Evolutionary conservation across 1,140 invertebrate species (phyloP).

Genomic region (Physella acuta): DNA sequence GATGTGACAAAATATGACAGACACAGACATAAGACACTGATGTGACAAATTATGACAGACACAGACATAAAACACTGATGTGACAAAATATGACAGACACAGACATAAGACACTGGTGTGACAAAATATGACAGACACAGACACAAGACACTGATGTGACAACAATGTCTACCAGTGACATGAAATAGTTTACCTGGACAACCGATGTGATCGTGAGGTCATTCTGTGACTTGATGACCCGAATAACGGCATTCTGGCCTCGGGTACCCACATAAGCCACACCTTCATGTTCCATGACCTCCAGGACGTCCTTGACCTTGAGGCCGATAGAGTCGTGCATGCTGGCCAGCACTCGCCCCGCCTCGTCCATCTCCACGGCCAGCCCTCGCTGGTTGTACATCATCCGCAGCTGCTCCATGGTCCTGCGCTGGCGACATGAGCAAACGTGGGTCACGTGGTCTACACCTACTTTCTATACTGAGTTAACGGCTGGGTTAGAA

Average conservation of each 20-base stretch:
- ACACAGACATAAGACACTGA: too few species aligned
- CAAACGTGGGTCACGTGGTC: too few species aligned
- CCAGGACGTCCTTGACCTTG: constrained; percentile 50
- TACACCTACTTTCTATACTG: too few species aligned
- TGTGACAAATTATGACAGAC: too few species aligned
- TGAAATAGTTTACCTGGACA: not conserved
- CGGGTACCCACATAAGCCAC: constrained; percentile 66
- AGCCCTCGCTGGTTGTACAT: constrained; percentile 66
- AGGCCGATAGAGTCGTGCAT: constrained; percentile 55
- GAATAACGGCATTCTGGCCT: constrained; percentile 19
- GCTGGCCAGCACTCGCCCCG: constrained; percentile 53
- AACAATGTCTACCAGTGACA: too few species aligned
- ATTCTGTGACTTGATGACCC: not conserved
- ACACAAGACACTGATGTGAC: too few species aligned
- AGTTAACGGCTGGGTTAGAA: too few species aligned
- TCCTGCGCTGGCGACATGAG: constrained; percentile 56
- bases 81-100: too few species aligned
- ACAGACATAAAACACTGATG: too few species aligned
- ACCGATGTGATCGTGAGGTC: not conserved
- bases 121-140: too few species aligned
- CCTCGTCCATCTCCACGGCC: constrained; percentile 52
- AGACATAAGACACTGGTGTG: too few species aligned
- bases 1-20: too few species aligned
- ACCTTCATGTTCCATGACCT: constrained; percentile 54
- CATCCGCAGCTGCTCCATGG: constrained; percentile 63